Conservation (phyloP, 2,113 vertebrate genomes). For the Silurus asotus region DNA sequence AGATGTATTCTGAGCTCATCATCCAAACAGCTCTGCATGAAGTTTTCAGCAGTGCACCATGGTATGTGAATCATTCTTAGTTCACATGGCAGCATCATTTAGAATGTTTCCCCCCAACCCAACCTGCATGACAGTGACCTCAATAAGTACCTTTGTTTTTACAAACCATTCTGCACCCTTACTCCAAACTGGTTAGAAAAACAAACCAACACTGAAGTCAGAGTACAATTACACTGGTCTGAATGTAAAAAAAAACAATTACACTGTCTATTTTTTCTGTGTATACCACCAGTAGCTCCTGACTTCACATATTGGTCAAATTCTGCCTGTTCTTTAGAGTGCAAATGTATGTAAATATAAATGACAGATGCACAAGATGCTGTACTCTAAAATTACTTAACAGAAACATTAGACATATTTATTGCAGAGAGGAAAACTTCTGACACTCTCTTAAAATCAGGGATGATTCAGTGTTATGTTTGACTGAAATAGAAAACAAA, state of each 20-base stretch:
- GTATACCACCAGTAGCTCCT: not conserved
- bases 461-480: not conserved
- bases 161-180: not conserved
- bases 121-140: not conserved
- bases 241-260: too few species aligned
- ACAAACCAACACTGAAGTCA: not conserved
- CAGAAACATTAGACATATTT: not conserved
- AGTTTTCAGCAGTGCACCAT: slow-evolving; percentile 34
- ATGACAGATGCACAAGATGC: not conserved
- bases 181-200: not conserved
- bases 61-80: slow-evolving; percentile 44
- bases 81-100: slow-evolving; percentile 34
- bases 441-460: not conserved
- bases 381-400: not conserved
- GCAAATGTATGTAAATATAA: not conserved
- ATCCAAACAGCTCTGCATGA: slow-evolving; percentile 43
- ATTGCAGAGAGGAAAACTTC: not conserved
- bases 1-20: slow-evolving; percentile 36
- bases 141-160: not conserved
- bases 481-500: not conserved
- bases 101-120: slow-evolving; percentile 17
- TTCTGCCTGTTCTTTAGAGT: not conserved
- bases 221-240: not conserved
- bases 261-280: too few species aligned
- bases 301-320: not conserved